Conservation (phyloP, 2,888 invertebrate species). For the Dyspetes luteomarginatus region DNA sequence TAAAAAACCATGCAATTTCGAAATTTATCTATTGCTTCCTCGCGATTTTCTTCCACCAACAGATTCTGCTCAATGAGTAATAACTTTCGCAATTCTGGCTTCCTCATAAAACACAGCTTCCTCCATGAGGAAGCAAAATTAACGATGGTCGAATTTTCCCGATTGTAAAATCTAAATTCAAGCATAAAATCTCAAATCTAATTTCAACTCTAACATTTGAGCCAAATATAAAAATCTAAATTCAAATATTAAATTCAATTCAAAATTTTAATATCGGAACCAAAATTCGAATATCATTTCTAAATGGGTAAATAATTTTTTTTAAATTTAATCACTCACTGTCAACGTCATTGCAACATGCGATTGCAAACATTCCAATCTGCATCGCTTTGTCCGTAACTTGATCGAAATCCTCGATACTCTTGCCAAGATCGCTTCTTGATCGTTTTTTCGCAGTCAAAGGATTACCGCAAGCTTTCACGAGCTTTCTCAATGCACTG, state of each 20-base stretch:
- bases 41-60: too few relatives aligned
- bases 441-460: slow-evolving; percentile 74
- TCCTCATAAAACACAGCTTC: too few relatives aligned
- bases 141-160: too few relatives aligned
- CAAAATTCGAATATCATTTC: too few relatives aligned
- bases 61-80: too few relatives aligned
- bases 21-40: background rate
- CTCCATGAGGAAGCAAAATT: too few relatives aligned
- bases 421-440: slow-evolving; percentile 83
- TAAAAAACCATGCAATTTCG: background rate
- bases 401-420: slow-evolving; percentile 87
- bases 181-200: slow-evolving; percentile 16
- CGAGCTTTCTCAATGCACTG: slow-evolving; percentile 77
- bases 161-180: slow-evolving; percentile 19
- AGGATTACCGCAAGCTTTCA: slow-evolving; percentile 79
- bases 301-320: too few relatives aligned
- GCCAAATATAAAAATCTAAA: slow-evolving; percentile 43
- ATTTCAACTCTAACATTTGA: slow-evolving; percentile 12
- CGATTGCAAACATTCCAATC: slow-evolving; percentile 89
- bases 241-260: background rate
- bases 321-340: slow-evolving; percentile 71
- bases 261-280: too few relatives aligned
- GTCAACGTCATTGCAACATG: slow-evolving; percentile 84
- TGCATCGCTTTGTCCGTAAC: slow-evolving; percentile 88
- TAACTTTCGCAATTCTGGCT: too few relatives aligned